These are phyloP conservation scores for Charadrius vociferus DNA, from an alignment of 2,113 vertebrate species.

Conservation along the genomic window DNA sequence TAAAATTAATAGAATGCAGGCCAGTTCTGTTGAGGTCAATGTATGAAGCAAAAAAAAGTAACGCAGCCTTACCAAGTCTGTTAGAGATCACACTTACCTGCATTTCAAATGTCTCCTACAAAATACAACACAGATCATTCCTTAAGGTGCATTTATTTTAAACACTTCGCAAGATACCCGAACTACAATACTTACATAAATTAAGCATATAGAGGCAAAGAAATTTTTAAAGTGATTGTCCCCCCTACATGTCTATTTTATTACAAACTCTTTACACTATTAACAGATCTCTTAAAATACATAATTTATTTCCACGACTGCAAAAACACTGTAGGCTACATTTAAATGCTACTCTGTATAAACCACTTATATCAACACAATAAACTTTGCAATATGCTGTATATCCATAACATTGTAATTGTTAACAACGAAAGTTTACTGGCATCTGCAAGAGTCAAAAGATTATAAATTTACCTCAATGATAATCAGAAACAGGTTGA, in stretches of 20 bases:
- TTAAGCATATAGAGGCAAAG: neutral
- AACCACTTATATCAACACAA: neutral
- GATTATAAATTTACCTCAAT: neutral
- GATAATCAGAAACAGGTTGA: neutral
- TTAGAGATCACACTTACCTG: neutral
- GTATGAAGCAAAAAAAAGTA: neutral
- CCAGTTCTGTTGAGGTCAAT: neutral
- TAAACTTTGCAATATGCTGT: neutral
- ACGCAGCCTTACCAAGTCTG: neutral
- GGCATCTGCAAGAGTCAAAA: neutral
- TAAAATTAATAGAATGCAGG: neutral
- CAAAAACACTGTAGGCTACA: neutral
- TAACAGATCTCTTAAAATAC: neutral
- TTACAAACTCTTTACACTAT: neutral
- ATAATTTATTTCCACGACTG: neutral
- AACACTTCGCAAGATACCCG: neutral
- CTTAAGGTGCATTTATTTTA: neutral
- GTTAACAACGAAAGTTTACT: neutral
- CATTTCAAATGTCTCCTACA: neutral
- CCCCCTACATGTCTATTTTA: neutral
- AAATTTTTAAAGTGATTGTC: neutral
- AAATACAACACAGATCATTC: neutral
- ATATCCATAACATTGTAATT: neutral
- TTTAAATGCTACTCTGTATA: neutral
- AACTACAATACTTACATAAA: neutral